phyloP scores from a whole-genome alignment of 2,113 vertebrate species.

The Collichthys lucidus region DNA sequence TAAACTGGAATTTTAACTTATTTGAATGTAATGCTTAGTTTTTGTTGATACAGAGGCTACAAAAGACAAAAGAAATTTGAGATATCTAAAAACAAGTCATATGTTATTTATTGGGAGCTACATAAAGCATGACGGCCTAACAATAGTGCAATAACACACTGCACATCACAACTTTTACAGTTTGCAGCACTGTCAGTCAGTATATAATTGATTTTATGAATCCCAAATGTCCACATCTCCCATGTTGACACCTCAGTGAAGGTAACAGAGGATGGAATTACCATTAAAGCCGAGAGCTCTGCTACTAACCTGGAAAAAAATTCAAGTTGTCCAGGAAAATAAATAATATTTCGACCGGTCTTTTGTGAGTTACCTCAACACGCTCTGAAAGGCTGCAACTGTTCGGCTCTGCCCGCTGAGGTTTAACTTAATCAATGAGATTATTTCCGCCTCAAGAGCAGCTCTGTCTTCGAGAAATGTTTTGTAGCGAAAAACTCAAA shows the following conservation, averaged over 20 bases:
- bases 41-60: no score
- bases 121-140: no score
- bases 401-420: background rate
- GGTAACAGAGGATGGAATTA: background rate
- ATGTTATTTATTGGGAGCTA: no score
- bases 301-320: background rate
- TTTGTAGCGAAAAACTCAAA: background rate
- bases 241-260: background rate
- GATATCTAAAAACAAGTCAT: no score
- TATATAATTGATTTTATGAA: background rate
- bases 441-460: constrained; percentile 19
- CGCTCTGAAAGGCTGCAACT: background rate
- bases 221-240: background rate
- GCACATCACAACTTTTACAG: no score
- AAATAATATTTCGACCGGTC: background rate
- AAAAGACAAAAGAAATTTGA: no score
- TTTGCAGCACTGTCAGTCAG: background rate
- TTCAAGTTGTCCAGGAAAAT: background rate
- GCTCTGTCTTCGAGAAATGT: background rate
- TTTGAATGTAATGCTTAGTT: no score
- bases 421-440: constrained; percentile 44
- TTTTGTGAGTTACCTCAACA: constrained; percentile 7
- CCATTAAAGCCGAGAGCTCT: background rate
- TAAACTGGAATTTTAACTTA: no score
- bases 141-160: no score